phyloP scores from a whole-genome alignment of 1,140 invertebrate species.

The Amyelois transitella region DNA sequence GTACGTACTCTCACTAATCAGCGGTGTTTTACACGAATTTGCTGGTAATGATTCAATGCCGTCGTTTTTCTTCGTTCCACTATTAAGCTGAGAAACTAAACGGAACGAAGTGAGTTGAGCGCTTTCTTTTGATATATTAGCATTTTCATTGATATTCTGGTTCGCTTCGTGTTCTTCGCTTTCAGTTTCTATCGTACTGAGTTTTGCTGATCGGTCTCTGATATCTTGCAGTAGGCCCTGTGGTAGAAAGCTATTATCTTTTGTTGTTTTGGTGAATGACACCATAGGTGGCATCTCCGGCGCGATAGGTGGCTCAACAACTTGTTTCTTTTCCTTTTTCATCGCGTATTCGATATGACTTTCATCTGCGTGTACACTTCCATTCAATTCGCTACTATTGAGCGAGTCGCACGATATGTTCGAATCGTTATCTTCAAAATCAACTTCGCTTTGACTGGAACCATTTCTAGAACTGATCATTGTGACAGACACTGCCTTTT shows the following conservation, averaged over 20 bases:
- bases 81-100: slow-evolving; percentile 69
- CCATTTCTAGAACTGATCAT: slow-evolving; percentile 66
- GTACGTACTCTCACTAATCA: slow-evolving; percentile 81
- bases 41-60: slow-evolving; percentile 48
- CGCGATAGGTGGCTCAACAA: slow-evolving; percentile 36
- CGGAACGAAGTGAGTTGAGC: slow-evolving; percentile 69
- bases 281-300: slow-evolving; percentile 35
- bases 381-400: slow-evolving; percentile 78
- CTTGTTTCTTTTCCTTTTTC: slow-evolving; percentile 63
- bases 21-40: slow-evolving; percentile 47
- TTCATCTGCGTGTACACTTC: slow-evolving; percentile 65
- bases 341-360: slow-evolving; percentile 54
- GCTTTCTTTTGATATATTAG: slow-evolving; percentile 65
- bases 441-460: slow-evolving; percentile 75
- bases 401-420: slow-evolving; percentile 83
- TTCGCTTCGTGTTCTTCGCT: slow-evolving; percentile 48
- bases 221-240: slow-evolving; percentile 77
- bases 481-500: slow-evolving; percentile 64
- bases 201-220: slow-evolving; percentile 74
- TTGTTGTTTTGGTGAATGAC: slow-evolving; percentile 41
- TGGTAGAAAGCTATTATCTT: slow-evolving; percentile 73
- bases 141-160: slow-evolving; percentile 63
- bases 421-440: slow-evolving; percentile 81
- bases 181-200: slow-evolving; percentile 61
- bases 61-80: slow-evolving; percentile 49